Evolutionary conservation across 2,888 invertebrate species (phyloP).

Genomic region (Synergus umbraculus): DNA sequence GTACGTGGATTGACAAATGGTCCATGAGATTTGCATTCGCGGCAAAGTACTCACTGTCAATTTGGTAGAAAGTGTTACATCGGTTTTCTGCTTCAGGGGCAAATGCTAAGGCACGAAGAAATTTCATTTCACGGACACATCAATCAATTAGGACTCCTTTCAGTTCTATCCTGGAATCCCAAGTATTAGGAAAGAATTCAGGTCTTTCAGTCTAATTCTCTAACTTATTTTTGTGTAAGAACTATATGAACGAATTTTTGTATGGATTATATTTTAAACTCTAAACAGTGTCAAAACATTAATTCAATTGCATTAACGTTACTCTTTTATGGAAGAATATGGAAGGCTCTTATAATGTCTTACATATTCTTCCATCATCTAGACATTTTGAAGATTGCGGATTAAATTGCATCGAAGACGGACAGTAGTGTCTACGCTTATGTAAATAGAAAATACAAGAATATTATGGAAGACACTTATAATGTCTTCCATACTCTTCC

Average conservation of each 20-base stretch:
- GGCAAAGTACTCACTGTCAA: slow-evolving; percentile 65
- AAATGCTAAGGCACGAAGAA: slow-evolving; percentile 8
- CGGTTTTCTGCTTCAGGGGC: slow-evolving; percentile 18
- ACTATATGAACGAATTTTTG: not conserved
- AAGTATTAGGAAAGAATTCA: slow-evolving; percentile 21
- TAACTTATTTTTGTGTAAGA: not conserved
- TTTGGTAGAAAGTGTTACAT: slow-evolving; percentile 61
- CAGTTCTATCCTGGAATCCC: not conserved
- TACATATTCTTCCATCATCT: no score
- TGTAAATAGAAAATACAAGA: no score
- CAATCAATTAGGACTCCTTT: slow-evolving; percentile 20
- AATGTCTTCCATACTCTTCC: no score
- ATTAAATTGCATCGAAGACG: no score
- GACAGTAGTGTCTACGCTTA: no score
- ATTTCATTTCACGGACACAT: slow-evolving; percentile 39
- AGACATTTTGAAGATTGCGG: no score
- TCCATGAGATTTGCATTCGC: slow-evolving; percentile 72
- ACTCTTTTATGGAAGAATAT: no score
- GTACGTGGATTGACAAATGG: slow-evolving; percentile 71
- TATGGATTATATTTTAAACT: no score
- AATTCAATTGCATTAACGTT: no score
- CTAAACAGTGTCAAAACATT: no score
- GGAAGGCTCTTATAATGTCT: no score
- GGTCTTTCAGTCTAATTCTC: slow-evolving; percentile 14
- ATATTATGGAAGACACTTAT: no score